Conservation (phyloP, 2,797 vertebrate genomes). For the Thunnus albacares region DNA sequence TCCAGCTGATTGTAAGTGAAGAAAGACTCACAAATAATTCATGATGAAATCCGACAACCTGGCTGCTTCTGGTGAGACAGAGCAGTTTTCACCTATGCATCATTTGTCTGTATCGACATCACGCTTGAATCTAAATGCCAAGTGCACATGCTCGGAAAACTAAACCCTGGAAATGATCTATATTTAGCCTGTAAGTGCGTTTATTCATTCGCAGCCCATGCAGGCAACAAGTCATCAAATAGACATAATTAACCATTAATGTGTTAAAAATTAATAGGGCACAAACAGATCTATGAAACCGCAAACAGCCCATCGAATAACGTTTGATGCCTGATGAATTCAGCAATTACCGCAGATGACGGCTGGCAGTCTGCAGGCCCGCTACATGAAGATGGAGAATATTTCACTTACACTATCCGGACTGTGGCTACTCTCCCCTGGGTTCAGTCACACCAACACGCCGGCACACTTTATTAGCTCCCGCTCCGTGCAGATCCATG, state of each 20-base stretch:
- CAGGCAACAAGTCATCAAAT: not conserved
- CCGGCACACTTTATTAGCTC: slow-evolving; percentile 10
- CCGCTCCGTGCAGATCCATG: slow-evolving; percentile 26
- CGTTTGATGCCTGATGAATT: slow-evolving; percentile 1
- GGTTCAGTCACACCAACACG: slow-evolving; percentile 30
- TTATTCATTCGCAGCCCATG: not conserved
- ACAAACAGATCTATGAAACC: not conserved
- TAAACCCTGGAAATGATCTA: not conserved
- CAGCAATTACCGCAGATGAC: slow-evolving; percentile 6
- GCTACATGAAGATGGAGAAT: slow-evolving; percentile 19
- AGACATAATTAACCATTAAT: not conserved
- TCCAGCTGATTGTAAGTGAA: slow-evolving; percentile 16
- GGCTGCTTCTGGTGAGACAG: not conserved
- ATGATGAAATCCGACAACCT: slow-evolving; percentile 54
- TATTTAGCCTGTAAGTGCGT: slow-evolving; percentile 6
- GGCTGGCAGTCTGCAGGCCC: slow-evolving; percentile 27
- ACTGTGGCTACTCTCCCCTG: slow-evolving; percentile 35
- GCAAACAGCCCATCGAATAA: not conserved
- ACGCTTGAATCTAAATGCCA: not conserved
- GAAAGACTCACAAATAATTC: slow-evolving; percentile 61
- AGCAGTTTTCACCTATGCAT: slow-evolving; percentile 8
- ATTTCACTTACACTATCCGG: slow-evolving; percentile 64
- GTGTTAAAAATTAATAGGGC: not conserved
- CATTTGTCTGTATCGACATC: not conserved
- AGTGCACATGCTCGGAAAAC: not conserved